Evolutionary conservation across 2,113 vertebrate genomes (phyloP).

Genomic region (Limanda limanda): DNA sequence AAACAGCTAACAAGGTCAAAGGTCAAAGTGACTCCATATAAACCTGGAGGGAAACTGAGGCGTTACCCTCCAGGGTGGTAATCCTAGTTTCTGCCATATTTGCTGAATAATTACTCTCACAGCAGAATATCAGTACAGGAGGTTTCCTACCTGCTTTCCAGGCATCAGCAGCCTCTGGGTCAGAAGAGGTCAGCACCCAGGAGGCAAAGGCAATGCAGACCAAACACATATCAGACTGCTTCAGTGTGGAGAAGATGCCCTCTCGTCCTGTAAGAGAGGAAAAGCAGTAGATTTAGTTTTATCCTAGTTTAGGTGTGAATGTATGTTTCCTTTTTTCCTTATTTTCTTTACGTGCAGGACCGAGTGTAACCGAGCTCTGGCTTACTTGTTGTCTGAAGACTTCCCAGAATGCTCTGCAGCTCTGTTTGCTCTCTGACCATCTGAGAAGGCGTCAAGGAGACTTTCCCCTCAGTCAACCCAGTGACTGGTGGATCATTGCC

Average conservation of each 20-base stretch:
- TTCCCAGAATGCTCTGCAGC: conserved; percentile 47
- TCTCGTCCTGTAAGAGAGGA: conserved; percentile 67
- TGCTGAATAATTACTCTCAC: background rate
- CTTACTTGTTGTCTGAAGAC: conserved; percentile 66
- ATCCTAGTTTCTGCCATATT: background rate
- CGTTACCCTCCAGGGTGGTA: no score
- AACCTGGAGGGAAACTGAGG: no score
- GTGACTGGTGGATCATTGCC: conserved; percentile 12
- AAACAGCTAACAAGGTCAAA: no score
- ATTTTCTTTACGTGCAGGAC: background rate
- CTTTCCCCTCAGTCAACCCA: conserved; percentile 8
- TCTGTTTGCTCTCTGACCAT: conserved; percentile 49
- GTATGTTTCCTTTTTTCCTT: background rate
- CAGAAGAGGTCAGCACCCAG: conserved; percentile 92
- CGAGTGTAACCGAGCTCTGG: conserved; percentile 32
- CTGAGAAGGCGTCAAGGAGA: conserved; percentile 3
- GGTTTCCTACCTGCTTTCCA: conserved; percentile 92
- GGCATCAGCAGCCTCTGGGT: conserved; percentile 87
- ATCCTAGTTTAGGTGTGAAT: background rate
- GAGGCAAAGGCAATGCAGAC: conserved; percentile 95
- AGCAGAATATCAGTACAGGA: no score
- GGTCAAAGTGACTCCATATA: no score
- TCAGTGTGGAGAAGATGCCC: conserved; percentile 70
- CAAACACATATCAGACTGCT: conserved; percentile 91
- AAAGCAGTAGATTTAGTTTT: background rate